Conservation (phyloP, 2,888 invertebrate species). For the Acanthosepion lycidas region DNA sequence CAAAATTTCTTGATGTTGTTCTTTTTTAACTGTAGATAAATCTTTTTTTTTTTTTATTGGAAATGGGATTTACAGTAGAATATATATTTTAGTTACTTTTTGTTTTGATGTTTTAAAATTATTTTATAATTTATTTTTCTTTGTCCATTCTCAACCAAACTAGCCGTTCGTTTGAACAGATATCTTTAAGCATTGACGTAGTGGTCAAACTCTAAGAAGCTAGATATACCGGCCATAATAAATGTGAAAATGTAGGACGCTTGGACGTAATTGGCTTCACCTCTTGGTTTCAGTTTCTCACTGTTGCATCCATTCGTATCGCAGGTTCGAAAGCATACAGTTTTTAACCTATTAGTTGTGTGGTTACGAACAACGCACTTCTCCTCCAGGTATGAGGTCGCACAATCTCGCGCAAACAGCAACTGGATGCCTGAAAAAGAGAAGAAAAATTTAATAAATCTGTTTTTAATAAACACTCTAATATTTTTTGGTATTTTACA, state of each 20-base stretch:
- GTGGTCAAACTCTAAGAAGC: background rate
- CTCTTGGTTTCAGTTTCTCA: background rate
- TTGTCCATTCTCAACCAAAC: too few species aligned
- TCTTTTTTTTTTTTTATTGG: too few species aligned
- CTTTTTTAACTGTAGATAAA: too few species aligned
- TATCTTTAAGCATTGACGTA: background rate
- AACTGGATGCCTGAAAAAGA: slow-evolving; percentile 2
- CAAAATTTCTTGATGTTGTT: too few species aligned
- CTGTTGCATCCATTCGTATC: slow-evolving; percentile 16
- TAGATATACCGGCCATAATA: background rate
- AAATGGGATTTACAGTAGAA: too few species aligned
- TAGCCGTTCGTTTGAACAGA: too few species aligned
- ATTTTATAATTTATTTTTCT: too few species aligned
- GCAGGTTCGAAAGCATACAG: background rate
- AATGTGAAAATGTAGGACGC: background rate
- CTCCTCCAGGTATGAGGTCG: background rate
- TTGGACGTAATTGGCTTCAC: background rate
- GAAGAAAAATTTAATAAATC: background rate
- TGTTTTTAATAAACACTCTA: too few species aligned
- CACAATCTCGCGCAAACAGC: background rate
- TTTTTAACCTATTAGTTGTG: background rate
- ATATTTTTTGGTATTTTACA: too few species aligned
- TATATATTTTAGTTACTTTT: too few species aligned
- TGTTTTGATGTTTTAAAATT: too few species aligned
- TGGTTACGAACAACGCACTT: background rate